These are phyloP conservation scores for Trichosurus vulpecula DNA, from an alignment of 2,797 vertebrate genomes.

Conservation along the genomic window DNA sequence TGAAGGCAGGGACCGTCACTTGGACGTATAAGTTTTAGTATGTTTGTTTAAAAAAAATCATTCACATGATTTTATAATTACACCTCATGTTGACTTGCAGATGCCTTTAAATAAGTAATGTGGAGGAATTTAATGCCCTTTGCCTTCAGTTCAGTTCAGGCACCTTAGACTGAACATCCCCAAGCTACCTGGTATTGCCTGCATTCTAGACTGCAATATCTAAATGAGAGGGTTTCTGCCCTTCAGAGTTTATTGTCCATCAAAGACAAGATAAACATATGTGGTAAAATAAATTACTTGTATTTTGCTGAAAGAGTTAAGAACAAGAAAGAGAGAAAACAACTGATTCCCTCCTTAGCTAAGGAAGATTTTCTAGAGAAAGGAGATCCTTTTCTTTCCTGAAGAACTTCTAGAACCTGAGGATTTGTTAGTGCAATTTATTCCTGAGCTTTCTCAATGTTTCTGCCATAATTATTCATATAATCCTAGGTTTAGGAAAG, in stretches of 20 bases:
- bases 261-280: not conserved
- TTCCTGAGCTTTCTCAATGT: not conserved
- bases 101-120: not conserved
- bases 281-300: not conserved
- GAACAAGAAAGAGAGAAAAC: not conserved
- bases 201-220: not conserved
- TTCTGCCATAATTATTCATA: not conserved
- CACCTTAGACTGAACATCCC: not conserved
- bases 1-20: not conserved
- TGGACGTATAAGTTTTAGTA: not conserved
- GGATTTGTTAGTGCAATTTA: not conserved
- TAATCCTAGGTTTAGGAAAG: not conserved
- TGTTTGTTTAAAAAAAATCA: not conserved
- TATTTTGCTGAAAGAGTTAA: not conserved
- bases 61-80: not conserved
- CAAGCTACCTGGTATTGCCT: not conserved
- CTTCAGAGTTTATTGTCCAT: not conserved
- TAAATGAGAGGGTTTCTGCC: not conserved
- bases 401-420: not conserved
- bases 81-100: not conserved
- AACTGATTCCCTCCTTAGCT: not conserved
- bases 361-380: not conserved
- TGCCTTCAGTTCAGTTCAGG: not conserved
- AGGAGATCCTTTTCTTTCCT: not conserved
- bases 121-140: not conserved